Evolutionary conservation across 2,888 invertebrate genomes (phyloP), one percentile per base, ranked within the genome.

Genomic region (Phengaris arion): DNA sequence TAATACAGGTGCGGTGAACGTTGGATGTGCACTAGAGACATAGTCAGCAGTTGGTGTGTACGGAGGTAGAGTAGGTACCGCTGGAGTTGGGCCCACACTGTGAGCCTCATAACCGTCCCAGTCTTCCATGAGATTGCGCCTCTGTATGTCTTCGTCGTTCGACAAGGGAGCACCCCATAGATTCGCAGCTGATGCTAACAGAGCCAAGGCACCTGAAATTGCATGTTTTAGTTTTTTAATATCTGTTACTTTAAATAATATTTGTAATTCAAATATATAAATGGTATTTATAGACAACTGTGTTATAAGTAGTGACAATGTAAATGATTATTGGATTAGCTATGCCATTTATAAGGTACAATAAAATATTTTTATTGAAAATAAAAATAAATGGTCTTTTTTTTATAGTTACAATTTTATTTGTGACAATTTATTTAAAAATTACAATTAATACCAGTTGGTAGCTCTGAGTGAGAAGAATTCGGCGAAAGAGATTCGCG

Each of bases 181-280:
- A 82, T 95, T 96, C 80, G 95, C 95, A 35, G 96, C 96, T 13
- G 96, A 95, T 7, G 96, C 96, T 80, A 96, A 84, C 74, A 96
- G 91, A 64, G 96, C 94, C 73, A 96, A 88, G 68, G 95, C 95
- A 82, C 96, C 96, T 94, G 94, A 13, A 93, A 91, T 79, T 52
- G 10, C 9, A 22, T 74, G n/a, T 57, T 45, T 10, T 6, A 51
- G 4, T 10, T 51, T 51, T 51, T 15, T 10, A 70, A 51, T 22
- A 59, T 15, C 9, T 59, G 22, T 59, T 48, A 48, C 6, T 48
- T 48, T 48, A 48, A 6, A 48, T 48, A 48, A 48, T 48, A 48
- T 48, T 48, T 48, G 48, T 48, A 48, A 48, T 48, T 48, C 7
- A 48, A 8, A 35, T 35, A 35, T 35, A 35, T 35, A 48, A 48